Evolutionary conservation across 2,888 invertebrate genomes (phyloP).

Genomic region (Mesoligia furuncula): DNA sequence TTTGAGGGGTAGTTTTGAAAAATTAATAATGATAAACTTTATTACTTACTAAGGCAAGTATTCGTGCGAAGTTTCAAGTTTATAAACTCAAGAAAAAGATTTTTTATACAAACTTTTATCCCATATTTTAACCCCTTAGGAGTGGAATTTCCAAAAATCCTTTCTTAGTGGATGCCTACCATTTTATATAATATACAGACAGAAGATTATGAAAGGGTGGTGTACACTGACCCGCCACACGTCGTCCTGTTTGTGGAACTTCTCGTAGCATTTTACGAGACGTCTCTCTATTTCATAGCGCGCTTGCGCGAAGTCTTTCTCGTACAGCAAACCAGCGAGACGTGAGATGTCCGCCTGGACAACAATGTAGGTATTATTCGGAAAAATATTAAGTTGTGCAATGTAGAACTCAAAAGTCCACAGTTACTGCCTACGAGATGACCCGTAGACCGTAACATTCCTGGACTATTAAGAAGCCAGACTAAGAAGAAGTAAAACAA

Average conservation of each 20-base stretch:
- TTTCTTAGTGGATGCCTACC: too few species aligned
- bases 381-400: background rate
- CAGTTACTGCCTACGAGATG: background rate
- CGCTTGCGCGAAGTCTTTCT: constrained; percentile 70
- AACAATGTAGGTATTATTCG: background rate
- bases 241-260: constrained; percentile 79
- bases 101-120: too few species aligned
- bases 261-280: constrained; percentile 77
- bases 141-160: too few species aligned
- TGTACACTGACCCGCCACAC: constrained; percentile 78
- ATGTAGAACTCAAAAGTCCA: background rate
- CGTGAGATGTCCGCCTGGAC: constrained; percentile 77
- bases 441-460: background rate
- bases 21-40: too few species aligned
- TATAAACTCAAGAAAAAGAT: too few species aligned
- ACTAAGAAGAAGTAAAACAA: background rate
- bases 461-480: background rate
- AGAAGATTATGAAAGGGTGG: background rate
- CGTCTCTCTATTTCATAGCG: constrained; percentile 73
- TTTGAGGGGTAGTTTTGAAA: too few species aligned
- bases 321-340: constrained; percentile 77
- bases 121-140: too few species aligned
- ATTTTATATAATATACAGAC: too few species aligned
- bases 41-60: too few species aligned
- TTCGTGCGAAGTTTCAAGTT: too few species aligned